Conservation (phyloP, 2,888 invertebrate species). For the Belgica antarctica region DNA sequence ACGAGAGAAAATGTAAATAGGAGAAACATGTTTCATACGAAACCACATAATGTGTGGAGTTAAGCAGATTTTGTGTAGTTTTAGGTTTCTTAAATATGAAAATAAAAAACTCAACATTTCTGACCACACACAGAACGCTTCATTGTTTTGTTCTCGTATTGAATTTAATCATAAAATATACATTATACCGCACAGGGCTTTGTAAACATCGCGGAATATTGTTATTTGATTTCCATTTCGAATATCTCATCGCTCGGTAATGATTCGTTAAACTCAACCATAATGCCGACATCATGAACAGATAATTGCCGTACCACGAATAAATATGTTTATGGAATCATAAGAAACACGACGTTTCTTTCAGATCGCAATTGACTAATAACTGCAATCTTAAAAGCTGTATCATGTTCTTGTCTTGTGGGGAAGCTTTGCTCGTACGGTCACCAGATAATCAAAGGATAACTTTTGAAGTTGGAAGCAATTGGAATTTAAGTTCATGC, state of each 20-base stretch:
- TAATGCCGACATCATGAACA: conserved; percentile 27
- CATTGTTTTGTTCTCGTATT: conserved; percentile 36
- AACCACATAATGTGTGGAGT: conserved; percentile 6
- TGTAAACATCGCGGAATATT: conserved; percentile 32
- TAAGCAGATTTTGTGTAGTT: conserved; percentile 26
- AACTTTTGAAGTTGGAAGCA: too few relatives aligned
- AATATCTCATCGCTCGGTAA: neutral
- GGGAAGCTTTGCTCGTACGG: neutral
- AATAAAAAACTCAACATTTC: conserved; percentile 19
- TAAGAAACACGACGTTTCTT: conserved; percentile 33
- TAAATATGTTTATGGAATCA: conserved; percentile 7
- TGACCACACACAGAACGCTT: conserved; percentile 41
- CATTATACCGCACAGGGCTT: conserved; percentile 17
- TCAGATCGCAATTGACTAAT: conserved; percentile 40
- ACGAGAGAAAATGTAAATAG: neutral
- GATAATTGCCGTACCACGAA: conserved; percentile 25
- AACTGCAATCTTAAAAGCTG: conserved; percentile 27
- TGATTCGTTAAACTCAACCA: conserved; percentile 37
- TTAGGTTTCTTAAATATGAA: conserved; percentile 19
- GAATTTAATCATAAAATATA: conserved; percentile 38
- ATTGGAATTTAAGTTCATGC: too few relatives aligned
- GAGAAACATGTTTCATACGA: conserved; percentile 1
- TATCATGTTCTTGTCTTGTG: conserved; percentile 35
- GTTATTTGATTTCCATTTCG: conserved; percentile 28
- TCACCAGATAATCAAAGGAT: neutral